Conservation (phyloP, 2,113 vertebrate species). For the Uria aalge region DNA sequence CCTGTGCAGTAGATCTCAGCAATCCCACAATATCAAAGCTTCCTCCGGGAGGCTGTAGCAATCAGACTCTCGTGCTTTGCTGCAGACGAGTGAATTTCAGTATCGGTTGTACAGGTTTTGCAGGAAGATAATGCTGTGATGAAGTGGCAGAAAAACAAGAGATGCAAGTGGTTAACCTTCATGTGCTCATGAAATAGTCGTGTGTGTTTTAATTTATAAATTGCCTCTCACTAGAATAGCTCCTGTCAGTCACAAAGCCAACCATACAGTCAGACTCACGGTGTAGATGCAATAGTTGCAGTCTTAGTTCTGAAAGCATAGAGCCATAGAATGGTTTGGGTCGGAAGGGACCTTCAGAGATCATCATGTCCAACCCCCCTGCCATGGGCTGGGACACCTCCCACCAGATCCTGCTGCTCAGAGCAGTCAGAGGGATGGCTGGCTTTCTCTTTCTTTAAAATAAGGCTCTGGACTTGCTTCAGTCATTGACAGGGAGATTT, state of each 20-base stretch:
- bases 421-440: not conserved
- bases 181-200: not conserved
- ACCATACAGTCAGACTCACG: not conserved
- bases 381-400: too few species aligned
- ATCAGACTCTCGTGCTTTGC: not conserved
- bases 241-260: not conserved
- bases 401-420: too few species aligned
- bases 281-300: not conserved
- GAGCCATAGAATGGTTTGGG: too few species aligned
- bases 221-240: not conserved
- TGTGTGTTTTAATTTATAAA: not conserved
- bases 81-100: constrained; percentile 13
- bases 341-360: too few species aligned
- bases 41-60: not conserved
- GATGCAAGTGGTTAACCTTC: not conserved
- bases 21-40: not conserved
- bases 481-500: not conserved
- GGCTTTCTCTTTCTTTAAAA: not conserved
- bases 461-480: not conserved
- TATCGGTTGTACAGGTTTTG: constrained; percentile 35
- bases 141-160: constrained; percentile 48
- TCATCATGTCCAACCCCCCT: too few species aligned
- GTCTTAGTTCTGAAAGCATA: not conserved
- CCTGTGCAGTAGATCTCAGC: not conserved
- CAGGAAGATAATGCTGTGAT: constrained; percentile 19